Conservation (phyloP, 2,888 invertebrate species). For the Quadroppia sp. region DNA sequence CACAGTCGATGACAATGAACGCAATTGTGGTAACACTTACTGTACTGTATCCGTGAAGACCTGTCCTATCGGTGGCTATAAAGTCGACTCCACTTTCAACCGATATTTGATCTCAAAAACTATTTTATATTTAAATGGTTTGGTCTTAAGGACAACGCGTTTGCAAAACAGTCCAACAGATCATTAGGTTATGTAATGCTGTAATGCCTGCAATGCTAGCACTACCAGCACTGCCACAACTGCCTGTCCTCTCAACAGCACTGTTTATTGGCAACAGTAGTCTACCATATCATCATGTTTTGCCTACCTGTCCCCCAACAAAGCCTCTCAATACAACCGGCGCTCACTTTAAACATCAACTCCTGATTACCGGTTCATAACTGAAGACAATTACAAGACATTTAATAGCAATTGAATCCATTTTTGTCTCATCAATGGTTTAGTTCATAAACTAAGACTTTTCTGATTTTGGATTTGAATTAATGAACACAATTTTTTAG, state of each 20-base stretch:
- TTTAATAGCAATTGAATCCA: too few relatives aligned
- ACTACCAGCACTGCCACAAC: neutral
- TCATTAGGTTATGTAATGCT: too few relatives aligned
- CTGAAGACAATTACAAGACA: too few relatives aligned
- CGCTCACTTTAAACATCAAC: too few relatives aligned
- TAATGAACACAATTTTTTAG: too few relatives aligned
- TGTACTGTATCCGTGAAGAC: conserved; percentile 17
- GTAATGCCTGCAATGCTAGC: conserved; percentile 21
- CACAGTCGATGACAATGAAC: neutral
- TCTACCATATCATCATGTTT: too few relatives aligned
- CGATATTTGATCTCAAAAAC: neutral
- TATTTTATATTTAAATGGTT: neutral
- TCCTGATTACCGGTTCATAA: too few relatives aligned
- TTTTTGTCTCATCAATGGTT: too few relatives aligned
- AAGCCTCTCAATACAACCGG: too few relatives aligned
- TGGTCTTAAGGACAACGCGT: neutral
- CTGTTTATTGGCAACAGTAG: neutral
- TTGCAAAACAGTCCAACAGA: neutral
- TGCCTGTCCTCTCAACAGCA: neutral
- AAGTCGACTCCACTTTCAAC: neutral
- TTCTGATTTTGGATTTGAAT: too few relatives aligned
- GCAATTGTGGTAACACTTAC: neutral
- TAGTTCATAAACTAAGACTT: too few relatives aligned
- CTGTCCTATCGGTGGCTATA: neutral
- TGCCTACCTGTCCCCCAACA: too few relatives aligned